Percentiles rank a stretch among this genome's conserved stretches.
phyloP scores from a whole-genome alignment of 2,888 invertebrate genomes.

The Cephus pygmeus region DNA sequence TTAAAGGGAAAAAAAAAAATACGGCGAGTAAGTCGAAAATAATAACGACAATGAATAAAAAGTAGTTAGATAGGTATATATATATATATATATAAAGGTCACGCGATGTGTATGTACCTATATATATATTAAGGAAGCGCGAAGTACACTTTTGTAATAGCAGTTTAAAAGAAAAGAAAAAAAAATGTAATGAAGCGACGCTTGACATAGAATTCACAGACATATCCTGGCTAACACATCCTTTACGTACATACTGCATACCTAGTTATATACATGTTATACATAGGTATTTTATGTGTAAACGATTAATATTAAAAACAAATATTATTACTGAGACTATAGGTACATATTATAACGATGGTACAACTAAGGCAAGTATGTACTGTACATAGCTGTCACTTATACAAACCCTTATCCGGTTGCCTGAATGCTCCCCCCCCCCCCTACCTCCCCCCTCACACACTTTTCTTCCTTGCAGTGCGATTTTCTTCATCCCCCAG shows the following conservation, averaged over 20 bases:
- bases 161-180: conserved; percentile 19
- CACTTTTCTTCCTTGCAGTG: neutral
- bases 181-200: conserved; percentile 44
- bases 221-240: conserved; percentile 65
- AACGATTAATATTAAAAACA: conserved; percentile 52
- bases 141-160: conserved; percentile 8
- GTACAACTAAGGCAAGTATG: conserved; percentile 64
- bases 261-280: conserved; percentile 53
- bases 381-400: conserved; percentile 64
- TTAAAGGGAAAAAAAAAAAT: conserved; percentile 29
- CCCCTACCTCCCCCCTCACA: neutral
- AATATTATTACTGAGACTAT: conserved; percentile 46
- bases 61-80: conserved; percentile 34
- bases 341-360: conserved; percentile 53
- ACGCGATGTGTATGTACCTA: conserved; percentile 43
- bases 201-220: conserved; percentile 63
- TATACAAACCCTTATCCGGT: neutral
- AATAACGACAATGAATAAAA: conserved; percentile 45
- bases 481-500: conserved; percentile 3
- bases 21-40: conserved; percentile 24
- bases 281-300: conserved; percentile 62
- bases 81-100: conserved; percentile 22
- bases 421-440: neutral
- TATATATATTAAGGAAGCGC: conserved; percentile 16
- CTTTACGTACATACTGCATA: conserved; percentile 60